These are phyloP conservation scores for Genyomyrus donnyi DNA, from an alignment of 2,113 vertebrate species.

Conservation along the genomic window DNA sequence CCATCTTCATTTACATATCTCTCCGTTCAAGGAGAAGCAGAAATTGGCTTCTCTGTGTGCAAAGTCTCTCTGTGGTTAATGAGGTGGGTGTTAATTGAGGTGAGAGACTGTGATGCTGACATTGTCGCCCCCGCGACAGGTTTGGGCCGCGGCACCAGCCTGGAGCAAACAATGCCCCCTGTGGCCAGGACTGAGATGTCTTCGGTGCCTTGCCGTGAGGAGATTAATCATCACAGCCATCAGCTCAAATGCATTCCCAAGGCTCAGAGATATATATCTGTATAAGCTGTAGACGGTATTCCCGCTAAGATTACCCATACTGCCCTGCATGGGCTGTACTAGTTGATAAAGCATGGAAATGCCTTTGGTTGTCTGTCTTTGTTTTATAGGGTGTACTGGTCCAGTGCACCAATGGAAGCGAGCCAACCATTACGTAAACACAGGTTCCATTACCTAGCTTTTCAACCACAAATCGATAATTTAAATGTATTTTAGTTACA, in stretches of 20 bases:
- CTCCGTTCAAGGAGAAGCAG: background rate
- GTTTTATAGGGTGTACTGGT: background rate
- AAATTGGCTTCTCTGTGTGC: background rate
- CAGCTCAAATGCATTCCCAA: background rate
- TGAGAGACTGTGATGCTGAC: background rate
- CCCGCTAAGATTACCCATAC: background rate
- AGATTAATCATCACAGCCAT: background rate
- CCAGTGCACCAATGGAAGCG: background rate
- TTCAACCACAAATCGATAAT: background rate
- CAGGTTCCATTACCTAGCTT: background rate
- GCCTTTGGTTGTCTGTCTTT: background rate
- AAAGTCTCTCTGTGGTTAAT: background rate
- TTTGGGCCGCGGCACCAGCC: background rate
- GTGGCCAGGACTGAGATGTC: background rate
- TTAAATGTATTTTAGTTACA: background rate
- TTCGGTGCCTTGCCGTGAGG: background rate
- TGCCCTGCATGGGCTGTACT: background rate
- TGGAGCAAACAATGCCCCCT: background rate
- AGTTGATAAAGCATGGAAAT: background rate
- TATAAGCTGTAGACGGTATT: background rate
- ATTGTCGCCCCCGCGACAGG: background rate
- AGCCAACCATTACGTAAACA: background rate
- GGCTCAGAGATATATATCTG: background rate
- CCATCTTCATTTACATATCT: constrained; percentile 6
- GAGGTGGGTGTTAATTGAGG: background rate